These are phyloP conservation scores for Cottus gobio DNA, from an alignment of 2,113 vertebrate species.

Conservation along the genomic window DNA sequence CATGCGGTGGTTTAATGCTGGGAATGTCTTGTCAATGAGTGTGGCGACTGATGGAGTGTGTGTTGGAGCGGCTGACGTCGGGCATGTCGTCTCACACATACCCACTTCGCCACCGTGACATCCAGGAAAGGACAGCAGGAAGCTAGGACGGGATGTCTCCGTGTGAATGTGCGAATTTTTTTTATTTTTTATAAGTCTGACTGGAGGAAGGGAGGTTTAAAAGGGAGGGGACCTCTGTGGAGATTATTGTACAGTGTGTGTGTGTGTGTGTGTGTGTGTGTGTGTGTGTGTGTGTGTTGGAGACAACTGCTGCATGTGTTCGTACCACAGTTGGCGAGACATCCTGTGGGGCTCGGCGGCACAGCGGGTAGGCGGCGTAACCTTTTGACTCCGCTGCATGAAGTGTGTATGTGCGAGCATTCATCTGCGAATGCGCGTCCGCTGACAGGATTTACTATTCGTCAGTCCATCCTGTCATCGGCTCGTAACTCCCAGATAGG, in stretches of 20 bases:
- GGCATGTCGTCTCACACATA: conserved; percentile 58
- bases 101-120: conserved; percentile 41
- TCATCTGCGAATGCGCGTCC: conserved; percentile 24
- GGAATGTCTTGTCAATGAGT: conserved; percentile 54
- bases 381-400: conserved; percentile 37
- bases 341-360: conserved; percentile 62
- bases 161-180: conserved; percentile 17
- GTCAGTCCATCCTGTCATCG: conserved; percentile 59
- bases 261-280: too few relatives aligned
- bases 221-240: conserved; percentile 36
- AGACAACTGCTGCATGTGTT: conserved; percentile 55
- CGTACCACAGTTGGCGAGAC: conserved; percentile 58
- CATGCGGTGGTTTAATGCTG: conserved; percentile 15
- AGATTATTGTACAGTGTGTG: conserved; percentile 23
- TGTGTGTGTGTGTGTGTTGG: background rate
- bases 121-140: conserved; percentile 60
- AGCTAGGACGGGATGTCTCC: conserved; percentile 40
- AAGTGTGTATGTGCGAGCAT: conserved; percentile 20
- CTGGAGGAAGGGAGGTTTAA: conserved; percentile 47
- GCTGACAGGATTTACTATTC: conserved; percentile 70
- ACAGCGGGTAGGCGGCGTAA: conserved; percentile 47
- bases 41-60: conserved; percentile 62
- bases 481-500: conserved; percentile 49
- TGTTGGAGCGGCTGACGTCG: conserved; percentile 61
- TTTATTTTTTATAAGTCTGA: conserved; percentile 44